Percentiles rank a stretch among this genome's conserved stretches.
These are phyloP conservation scores for Felis catus DNA, from an alignment of 2,113 vertebrate species.

Conservation along the genomic window F.catus_Fca126_mat1.0 CM031417.1:130260501-130261000, in stretches of 20 bases:
- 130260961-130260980: neutral
- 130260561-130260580: neutral
- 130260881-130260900: neutral
- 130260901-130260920: neutral
- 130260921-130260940: neutral
- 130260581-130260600: neutral
- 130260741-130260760: neutral
- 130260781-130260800: neutral
- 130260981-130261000: neutral
- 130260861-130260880: neutral
- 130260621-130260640: neutral
- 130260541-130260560: neutral
- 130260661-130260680: conserved; percentile 17
- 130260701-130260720: conserved; percentile 12
- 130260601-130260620: neutral
- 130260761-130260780: neutral
- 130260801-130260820: neutral
- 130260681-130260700: neutral
- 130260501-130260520: neutral
- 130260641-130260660: conserved; percentile 8
- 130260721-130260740: neutral
- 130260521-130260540: neutral
- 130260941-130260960: neutral
- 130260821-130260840: neutral
- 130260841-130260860: neutral